These are phyloP conservation scores for Philonicus albiceps DNA, from an alignment of 2,888 invertebrate species.

Conservation along the genomic window DNA sequence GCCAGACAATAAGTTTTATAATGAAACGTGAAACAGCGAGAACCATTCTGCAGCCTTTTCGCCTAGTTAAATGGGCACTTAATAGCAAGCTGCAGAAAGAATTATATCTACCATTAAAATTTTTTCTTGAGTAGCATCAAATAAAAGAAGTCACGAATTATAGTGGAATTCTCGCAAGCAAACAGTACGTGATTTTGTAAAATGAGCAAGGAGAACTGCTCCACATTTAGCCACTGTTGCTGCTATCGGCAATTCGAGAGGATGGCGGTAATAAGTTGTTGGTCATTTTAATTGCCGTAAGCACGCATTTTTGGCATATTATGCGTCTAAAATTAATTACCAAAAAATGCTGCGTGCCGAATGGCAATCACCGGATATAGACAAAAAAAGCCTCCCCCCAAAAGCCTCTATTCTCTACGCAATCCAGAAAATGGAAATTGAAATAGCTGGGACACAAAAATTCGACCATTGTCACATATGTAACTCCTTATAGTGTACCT, in stretches of 20 bases:
- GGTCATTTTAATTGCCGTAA: neutral
- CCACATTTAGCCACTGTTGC: neutral
- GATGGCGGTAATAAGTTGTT: neutral
- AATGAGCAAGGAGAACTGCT: neutral
- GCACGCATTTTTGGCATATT: neutral
- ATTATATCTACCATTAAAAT: neutral
- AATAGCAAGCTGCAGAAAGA: neutral
- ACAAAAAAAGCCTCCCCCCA: neutral
- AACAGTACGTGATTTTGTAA: neutral
- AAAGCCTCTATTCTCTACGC: neutral
- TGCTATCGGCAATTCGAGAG: neutral
- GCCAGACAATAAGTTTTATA: slow-evolving; percentile 15
- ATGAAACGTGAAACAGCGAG: neutral
- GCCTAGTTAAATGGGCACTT: neutral
- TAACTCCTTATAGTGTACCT: neutral
- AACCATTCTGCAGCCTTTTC: neutral
- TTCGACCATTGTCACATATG: neutral
- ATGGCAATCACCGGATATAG: neutral
- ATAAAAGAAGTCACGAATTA: neutral
- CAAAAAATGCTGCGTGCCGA: neutral
- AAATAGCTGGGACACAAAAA: neutral
- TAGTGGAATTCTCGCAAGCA: neutral
- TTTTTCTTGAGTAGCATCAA: neutral
- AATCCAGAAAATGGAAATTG: neutral
- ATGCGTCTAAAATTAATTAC: neutral